These are phyloP conservation scores for Amphilophus citrinellus DNA, from an alignment of 2,113 vertebrate genomes.

Conservation along the genomic window DNA sequence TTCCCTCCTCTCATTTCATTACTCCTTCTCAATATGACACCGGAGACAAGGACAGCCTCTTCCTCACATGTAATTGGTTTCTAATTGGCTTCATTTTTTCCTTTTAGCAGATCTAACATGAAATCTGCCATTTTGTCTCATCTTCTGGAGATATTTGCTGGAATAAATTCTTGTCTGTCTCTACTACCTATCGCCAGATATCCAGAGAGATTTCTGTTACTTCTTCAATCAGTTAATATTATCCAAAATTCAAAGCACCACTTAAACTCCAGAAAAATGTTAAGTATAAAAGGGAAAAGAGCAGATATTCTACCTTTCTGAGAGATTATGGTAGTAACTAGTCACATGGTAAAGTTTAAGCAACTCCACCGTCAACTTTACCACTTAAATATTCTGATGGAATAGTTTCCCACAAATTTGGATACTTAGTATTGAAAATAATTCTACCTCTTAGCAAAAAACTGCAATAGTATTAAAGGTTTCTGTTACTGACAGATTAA, in stretches of 20 bases:
- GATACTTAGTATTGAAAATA: background rate
- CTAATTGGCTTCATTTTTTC: constrained; percentile 67
- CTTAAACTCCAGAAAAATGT: constrained; percentile 30
- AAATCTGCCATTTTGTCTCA: constrained; percentile 55
- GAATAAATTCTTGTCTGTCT: constrained; percentile 46
- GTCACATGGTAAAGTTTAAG: background rate
- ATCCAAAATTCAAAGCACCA: constrained; percentile 40
- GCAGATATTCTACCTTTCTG: background rate
- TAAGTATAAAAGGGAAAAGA: constrained; percentile 1
- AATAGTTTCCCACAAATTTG: background rate
- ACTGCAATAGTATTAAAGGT: background rate
- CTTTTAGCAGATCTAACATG: constrained; percentile 39
- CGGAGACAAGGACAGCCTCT: constrained; percentile 49
- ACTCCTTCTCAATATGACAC: constrained; percentile 45
- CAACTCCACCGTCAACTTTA: background rate
- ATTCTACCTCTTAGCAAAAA: background rate
- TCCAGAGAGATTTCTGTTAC: constrained; percentile 41
- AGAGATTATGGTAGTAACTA: background rate
- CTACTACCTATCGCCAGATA: background rate
- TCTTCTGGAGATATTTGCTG: constrained; percentile 44
- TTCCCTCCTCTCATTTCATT: constrained; percentile 43
- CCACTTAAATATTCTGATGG: background rate
- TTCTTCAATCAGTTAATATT: constrained; percentile 43
- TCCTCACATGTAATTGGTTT: constrained; percentile 61
- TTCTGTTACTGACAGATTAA: background rate